Evolutionary conservation across 2,113 vertebrate species (phyloP).

Genomic region (Paramisgurnus dabryanus): DNA sequence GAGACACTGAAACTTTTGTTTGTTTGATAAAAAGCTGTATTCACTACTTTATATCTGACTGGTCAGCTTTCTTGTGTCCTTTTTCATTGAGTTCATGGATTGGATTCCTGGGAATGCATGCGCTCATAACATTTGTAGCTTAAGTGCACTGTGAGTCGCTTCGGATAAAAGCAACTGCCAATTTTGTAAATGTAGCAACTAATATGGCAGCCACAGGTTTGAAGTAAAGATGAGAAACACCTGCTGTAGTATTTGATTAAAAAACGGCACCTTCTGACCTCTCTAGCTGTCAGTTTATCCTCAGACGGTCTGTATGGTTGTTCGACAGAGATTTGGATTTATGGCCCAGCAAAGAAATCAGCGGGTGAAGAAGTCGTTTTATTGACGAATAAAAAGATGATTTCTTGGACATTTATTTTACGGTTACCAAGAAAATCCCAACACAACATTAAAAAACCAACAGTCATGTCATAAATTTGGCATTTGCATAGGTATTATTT

Average conservation of each 20-base stretch:
- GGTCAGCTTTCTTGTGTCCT: background rate
- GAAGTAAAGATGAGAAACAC: too few species aligned
- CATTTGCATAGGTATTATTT: background rate
- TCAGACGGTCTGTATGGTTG: constrained; percentile 47
- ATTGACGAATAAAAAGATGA: constrained; percentile 54
- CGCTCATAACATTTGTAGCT: too few species aligned
- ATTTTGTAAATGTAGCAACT: background rate
- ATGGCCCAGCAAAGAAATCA: constrained; percentile 47
- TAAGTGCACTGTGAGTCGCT: too few species aligned
- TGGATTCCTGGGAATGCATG: too few species aligned
- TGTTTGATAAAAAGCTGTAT: too few species aligned
- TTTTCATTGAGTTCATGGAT: background rate
- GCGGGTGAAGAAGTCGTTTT: constrained; percentile 58
- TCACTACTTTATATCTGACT: background rate
- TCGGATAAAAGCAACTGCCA: too few species aligned
- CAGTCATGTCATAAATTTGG: background rate
- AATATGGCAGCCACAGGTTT: background rate
- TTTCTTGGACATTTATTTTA: constrained; percentile 60
- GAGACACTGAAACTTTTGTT: background rate
- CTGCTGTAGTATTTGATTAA: background rate
- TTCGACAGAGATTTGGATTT: constrained; percentile 57
- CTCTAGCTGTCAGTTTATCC: constrained; percentile 20
- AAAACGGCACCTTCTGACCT: background rate
- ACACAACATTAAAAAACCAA: constrained; percentile 33
- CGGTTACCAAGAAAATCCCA: constrained; percentile 64